Evolutionary conservation across 2,888 invertebrate species (phyloP).

Genomic region (Meganola albula): DNA sequence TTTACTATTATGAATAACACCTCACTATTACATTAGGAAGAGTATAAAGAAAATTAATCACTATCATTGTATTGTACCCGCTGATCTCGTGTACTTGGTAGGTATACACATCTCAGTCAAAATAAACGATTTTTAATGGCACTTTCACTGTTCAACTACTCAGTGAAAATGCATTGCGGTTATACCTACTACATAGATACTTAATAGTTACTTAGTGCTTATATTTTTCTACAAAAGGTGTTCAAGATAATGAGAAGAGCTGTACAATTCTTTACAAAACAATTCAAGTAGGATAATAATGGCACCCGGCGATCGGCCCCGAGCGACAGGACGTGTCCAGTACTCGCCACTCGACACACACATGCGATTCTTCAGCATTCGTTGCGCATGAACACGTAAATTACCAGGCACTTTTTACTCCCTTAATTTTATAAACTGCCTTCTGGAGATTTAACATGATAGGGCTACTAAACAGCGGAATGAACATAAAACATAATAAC

Average conservation of each 20-base stretch:
- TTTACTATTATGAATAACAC: neutral
- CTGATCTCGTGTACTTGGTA: neutral
- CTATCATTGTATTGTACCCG: constrained; percentile 1
- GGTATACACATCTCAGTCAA: constrained; percentile 5
- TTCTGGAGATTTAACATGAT: constrained; percentile 14
- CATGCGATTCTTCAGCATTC: constrained; percentile 14
- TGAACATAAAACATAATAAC: too few species aligned
- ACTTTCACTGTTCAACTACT: constrained; percentile 7
- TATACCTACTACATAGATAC: too few species aligned
- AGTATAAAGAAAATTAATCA: constrained; percentile 1
- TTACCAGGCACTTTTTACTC: constrained; percentile 21
- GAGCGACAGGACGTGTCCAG: neutral
- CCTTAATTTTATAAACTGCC: constrained; percentile 18
- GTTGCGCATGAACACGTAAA: constrained; percentile 22
- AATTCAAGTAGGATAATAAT: neutral
- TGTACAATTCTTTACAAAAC: too few species aligned
- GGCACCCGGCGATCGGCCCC: neutral
- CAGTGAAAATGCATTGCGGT: too few species aligned
- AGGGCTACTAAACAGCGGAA: too few species aligned
- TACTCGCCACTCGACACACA: constrained; percentile 1
- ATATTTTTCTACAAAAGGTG: too few species aligned
- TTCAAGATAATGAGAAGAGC: too few species aligned
- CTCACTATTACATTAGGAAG: too few species aligned
- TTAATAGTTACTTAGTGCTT: too few species aligned
- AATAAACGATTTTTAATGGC: constrained; percentile 5